A percentile compares a stretch with the other conserved stretches of the same genome.
phyloP scores from a whole-genome alignment of 2,797 vertebrate species.

The Myotis pilosus region DNA sequence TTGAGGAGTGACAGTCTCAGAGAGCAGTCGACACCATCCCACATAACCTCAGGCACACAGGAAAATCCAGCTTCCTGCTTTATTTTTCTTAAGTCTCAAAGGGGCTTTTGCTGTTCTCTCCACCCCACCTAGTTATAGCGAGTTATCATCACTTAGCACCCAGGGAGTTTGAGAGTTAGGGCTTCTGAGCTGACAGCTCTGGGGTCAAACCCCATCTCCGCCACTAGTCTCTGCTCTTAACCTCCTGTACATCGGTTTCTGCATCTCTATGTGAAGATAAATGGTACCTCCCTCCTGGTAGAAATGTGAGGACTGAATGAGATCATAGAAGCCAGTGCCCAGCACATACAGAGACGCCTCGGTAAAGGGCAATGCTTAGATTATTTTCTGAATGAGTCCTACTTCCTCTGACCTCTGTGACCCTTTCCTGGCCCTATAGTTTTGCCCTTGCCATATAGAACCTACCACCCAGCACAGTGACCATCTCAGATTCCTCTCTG shows the following conservation, averaged over 20 bases:
- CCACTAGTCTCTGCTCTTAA: background rate
- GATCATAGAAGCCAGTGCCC: background rate
- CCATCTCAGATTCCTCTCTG: background rate
- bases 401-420: background rate
- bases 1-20: slow-evolving; percentile 56
- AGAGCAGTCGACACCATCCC: background rate
- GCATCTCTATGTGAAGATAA: background rate
- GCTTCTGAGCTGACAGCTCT: background rate
- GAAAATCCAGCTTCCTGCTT: background rate
- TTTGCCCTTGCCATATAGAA: background rate
- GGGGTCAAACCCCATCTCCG: background rate
- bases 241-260: background rate
- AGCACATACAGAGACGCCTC: background rate
- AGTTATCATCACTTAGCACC: background rate
- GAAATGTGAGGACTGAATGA: background rate
- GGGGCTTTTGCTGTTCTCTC: background rate
- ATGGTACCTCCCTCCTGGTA: background rate
- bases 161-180: background rate
- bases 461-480: background rate
- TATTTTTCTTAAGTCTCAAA: slow-evolving; percentile 25
- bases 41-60: background rate
- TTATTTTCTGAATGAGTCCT: background rate
- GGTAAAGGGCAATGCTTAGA: background rate
- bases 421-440: background rate
- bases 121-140: background rate